Conservation (phyloP, 2,113 vertebrate species). For the Neolamprologus hecqui region DNA sequence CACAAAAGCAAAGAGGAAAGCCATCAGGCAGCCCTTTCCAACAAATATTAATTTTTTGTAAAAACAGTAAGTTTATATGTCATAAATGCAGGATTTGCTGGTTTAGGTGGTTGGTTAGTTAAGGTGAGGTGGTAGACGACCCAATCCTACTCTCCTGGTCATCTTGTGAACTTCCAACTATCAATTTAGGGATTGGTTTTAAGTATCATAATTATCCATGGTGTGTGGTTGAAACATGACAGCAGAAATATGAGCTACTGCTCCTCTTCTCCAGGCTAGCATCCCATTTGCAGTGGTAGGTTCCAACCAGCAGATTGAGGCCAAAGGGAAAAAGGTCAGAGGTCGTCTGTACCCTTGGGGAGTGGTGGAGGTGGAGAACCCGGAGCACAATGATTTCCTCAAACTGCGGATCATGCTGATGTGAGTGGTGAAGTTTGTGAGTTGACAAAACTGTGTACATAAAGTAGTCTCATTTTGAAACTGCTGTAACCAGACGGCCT, state of each 20-base stretch:
- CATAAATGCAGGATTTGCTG: not conserved
- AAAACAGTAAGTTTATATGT: not conserved
- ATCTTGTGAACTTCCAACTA: not conserved
- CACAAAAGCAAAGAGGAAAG: accelerated
- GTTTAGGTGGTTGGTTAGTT: not conserved
- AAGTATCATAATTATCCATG: not conserved
- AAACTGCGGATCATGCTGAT: conserved; percentile 98
- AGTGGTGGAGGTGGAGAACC: conserved; percentile 98
- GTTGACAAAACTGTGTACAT: not conserved
- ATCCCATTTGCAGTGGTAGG: conserved; percentile 97
- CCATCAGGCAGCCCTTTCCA: not conserved
- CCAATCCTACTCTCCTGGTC: not conserved
- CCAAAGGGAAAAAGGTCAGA: conserved; percentile 97
- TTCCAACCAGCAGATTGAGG: conserved; percentile 97
- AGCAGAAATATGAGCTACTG: not conserved
- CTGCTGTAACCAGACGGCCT: not conserved
- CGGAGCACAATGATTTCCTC: conserved; percentile 96
- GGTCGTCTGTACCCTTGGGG: conserved; percentile 97
- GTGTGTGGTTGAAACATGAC: not conserved
- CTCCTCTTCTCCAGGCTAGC: conserved; percentile 74
- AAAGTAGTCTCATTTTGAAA: not conserved
- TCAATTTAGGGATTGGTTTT: not conserved
- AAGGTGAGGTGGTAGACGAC: not conserved
- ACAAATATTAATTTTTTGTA: not conserved
- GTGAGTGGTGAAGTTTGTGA: conserved; percentile 67